Evolutionary conservation across 2,888 invertebrate species (phyloP).

Genomic region (Hyles lineata): DNA sequence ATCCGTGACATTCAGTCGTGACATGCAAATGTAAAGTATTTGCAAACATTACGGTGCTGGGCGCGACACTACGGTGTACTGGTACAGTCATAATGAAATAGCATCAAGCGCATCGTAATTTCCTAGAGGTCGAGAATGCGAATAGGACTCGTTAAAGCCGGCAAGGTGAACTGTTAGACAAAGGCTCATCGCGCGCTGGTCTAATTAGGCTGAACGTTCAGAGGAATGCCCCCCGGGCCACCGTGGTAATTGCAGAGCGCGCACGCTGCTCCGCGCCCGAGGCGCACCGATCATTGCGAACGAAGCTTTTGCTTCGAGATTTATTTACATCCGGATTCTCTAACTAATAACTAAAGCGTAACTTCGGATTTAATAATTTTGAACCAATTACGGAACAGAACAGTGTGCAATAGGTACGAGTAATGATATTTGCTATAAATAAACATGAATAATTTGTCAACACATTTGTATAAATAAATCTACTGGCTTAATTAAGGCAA

Average conservation of each 20-base stretch:
- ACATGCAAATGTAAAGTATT: constrained; percentile 20
- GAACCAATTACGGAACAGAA: constrained; percentile 5
- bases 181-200: constrained; percentile 76
- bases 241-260: constrained; percentile 68
- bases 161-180: constrained; percentile 82
- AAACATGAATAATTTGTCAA: no score
- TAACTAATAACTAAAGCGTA: constrained; percentile 31
- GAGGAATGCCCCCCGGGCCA: constrained; percentile 75
- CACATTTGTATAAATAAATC: constrained; percentile 1
- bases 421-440: no score
- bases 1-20: constrained; percentile 22
- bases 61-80: not conserved
- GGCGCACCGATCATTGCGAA: constrained; percentile 55
- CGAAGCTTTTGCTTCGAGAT: constrained; percentile 66
- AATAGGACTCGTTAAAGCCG: constrained; percentile 62
- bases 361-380: constrained; percentile 1
- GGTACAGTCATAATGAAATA: constrained; percentile 30
- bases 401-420: no score
- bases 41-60: constrained; percentile 5
- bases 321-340: constrained; percentile 81
- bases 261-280: constrained; percentile 54
- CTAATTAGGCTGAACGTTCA: constrained; percentile 73
- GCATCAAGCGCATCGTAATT: constrained; percentile 66
- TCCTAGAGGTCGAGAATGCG: constrained; percentile 62
- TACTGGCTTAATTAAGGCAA: constrained; percentile 49